Conservation (phyloP, 2,797 vertebrate genomes). For the Cuculus canorus region DNA sequence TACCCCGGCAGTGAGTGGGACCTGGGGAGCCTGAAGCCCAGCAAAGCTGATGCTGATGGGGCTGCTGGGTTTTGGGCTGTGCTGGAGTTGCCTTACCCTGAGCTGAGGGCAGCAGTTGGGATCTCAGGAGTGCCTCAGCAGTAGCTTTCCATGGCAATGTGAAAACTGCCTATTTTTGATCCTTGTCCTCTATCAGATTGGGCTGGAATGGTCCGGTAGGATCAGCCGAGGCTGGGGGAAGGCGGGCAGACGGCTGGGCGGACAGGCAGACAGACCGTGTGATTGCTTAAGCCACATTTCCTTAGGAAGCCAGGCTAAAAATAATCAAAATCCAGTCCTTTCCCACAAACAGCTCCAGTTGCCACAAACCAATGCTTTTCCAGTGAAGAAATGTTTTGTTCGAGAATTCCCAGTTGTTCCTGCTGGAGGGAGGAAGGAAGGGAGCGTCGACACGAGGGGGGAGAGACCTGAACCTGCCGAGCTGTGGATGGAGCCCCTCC, state of each 20-base stretch:
- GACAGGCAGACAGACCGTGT: conserved; percentile 7
- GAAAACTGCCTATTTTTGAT: background rate
- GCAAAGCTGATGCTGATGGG: background rate
- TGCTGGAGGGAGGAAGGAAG: background rate
- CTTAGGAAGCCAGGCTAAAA: conserved; percentile 50
- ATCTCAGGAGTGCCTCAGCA: background rate
- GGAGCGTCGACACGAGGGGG: accelerated
- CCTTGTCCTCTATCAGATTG: background rate
- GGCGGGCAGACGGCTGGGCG: background rate
- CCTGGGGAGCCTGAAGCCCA: background rate
- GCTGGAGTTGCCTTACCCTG: background rate
- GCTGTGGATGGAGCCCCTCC: background rate
- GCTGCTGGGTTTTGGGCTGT: background rate
- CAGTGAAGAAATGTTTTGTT: background rate
- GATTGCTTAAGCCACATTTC: conserved; percentile 57
- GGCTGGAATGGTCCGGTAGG: background rate
- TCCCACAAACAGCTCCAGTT: background rate
- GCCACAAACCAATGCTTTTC: background rate
- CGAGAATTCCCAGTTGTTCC: background rate
- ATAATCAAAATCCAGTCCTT: conserved; percentile 35
- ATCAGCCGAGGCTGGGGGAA: background rate
- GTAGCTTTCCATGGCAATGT: background rate
- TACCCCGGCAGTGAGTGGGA: background rate
- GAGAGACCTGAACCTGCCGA: background rate
- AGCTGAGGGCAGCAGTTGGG: accelerated